Conservation (phyloP, 2,797 vertebrate species). For the Tokudaia tokunoshimensis region DNA sequence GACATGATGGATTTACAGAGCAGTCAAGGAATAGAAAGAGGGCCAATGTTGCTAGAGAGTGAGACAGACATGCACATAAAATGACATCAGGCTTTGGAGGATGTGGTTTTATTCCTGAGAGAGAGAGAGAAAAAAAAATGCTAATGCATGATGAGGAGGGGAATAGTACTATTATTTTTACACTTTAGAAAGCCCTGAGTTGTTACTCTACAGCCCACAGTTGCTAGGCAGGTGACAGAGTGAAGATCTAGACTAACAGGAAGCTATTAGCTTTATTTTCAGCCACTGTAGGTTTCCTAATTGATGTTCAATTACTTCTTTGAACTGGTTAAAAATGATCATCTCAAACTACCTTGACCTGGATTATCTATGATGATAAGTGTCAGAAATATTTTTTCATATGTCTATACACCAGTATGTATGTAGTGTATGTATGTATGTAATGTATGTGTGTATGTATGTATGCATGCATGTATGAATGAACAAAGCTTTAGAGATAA, state of each 20-base stretch:
- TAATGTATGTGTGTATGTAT: neutral
- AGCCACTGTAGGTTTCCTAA: constrained; percentile 12
- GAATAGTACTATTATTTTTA: neutral
- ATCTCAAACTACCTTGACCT: constrained; percentile 31
- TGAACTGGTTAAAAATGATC: constrained; percentile 32
- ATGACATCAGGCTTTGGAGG: neutral
- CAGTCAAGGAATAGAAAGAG: constrained; percentile 18
- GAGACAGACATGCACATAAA: neutral
- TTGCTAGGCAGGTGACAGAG: neutral
- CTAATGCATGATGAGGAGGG: neutral
- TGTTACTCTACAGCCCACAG: neutral
- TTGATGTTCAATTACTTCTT: constrained; percentile 5
- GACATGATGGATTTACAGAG: neutral
- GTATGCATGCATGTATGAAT: neutral
- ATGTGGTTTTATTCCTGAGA: constrained; percentile 3
- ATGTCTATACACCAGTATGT: neutral
- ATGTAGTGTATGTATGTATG: neutral
- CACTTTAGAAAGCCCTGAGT: neutral
- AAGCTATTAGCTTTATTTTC: constrained; percentile 14
- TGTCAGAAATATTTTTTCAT: neutral
- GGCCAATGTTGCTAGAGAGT: neutral
- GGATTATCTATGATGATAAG: constrained; percentile 32
- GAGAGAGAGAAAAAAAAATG: neutral
- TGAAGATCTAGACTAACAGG: neutral
- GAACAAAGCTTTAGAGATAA: neutral